Evolutionary conservation across 2,113 vertebrate species (phyloP), one percentile per base, ranked within the genome.

Genomic region (Aegotheles bennettii): DNA sequence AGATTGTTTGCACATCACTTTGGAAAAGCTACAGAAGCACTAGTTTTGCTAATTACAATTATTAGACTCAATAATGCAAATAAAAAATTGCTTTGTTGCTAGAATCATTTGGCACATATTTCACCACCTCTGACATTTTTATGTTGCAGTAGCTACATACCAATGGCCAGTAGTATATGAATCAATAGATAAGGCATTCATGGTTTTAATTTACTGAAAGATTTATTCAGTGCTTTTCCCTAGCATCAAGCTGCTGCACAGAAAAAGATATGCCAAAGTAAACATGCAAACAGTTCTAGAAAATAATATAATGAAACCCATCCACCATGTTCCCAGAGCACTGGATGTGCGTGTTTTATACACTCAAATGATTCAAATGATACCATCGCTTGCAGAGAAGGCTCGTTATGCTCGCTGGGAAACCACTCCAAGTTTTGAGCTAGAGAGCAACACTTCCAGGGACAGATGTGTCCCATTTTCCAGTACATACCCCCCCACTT

Each of bases 401-500:
- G 23, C 53, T 69, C 1, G 1, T 59, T 45, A 5, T 3, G 13
- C 74, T 54, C 3, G 0, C 53, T n/a, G 59, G 65, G 50, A 69
- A 69, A 35, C 8, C 6, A 4, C 35, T 43, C n/a, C 50, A 21
- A 18, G 42, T 26, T 59, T 23, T 35, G 38, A 68, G 38, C 59
- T 35, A 7, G 11, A 31, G 42, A 51, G 24, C 29, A 10, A 5
- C 47, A 26, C 8, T 45, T 47, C 19, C n/a, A 14, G 50, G 68
- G 50, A 13, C 68, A 19, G 63, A 19, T 17, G 63, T 29, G 35
- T 38, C 73, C 45, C 18, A 2, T 70, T 54, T 54, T 74, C 38
- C 54, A 9, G 11, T 1, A 21, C 11, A 5, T 3, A 5, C 8
- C 18, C 11, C 16, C 16, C 23, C 6, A 2, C 16, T 9, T 3